Conservation (phyloP, 37 sponge, comb jelly and placozoan genomes). For the Theonella swinhoei region DNA sequence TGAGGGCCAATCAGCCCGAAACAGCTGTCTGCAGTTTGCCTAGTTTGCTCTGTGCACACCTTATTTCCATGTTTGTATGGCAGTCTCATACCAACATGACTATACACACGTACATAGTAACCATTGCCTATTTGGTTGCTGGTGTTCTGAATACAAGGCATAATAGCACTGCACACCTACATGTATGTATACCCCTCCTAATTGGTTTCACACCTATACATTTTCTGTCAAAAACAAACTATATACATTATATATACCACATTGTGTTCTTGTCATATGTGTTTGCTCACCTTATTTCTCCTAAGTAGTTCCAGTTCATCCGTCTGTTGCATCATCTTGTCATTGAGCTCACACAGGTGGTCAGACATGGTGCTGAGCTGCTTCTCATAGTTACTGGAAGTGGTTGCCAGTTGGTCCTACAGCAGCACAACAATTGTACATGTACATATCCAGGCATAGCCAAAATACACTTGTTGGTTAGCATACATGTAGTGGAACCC, state of each 20-base stretch:
- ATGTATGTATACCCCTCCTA: too few species aligned
- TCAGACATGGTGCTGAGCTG: conserved; percentile 97
- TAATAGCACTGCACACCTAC: too few species aligned
- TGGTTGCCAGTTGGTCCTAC: conserved; percentile 84
- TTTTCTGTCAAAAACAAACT: too few species aligned
- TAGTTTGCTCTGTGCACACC: too few species aligned
- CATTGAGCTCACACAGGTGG: conserved; percentile 93
- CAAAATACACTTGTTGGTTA: not conserved
- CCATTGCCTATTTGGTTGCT: too few species aligned
- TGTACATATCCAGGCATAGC: not conserved
- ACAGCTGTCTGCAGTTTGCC: not conserved
- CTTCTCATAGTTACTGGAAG: conserved; percentile 83
- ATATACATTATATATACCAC: too few species aligned
- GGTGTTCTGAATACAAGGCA: too few species aligned
- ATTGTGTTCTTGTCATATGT: not conserved
- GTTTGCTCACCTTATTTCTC: conserved; percentile 10
- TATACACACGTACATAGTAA: too few species aligned
- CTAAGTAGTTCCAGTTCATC: conserved; percentile 70
- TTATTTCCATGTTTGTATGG: too few species aligned
- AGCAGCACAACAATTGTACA: not conserved
- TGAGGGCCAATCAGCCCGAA: too few species aligned
- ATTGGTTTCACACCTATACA: too few species aligned
- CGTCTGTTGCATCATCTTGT: conserved; percentile 73
- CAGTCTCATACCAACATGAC: too few species aligned
- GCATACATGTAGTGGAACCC: not conserved